These are phyloP conservation scores for Candoia aspera DNA, from an alignment of 2,113 vertebrate genomes.

Conservation along the genomic window DNA sequence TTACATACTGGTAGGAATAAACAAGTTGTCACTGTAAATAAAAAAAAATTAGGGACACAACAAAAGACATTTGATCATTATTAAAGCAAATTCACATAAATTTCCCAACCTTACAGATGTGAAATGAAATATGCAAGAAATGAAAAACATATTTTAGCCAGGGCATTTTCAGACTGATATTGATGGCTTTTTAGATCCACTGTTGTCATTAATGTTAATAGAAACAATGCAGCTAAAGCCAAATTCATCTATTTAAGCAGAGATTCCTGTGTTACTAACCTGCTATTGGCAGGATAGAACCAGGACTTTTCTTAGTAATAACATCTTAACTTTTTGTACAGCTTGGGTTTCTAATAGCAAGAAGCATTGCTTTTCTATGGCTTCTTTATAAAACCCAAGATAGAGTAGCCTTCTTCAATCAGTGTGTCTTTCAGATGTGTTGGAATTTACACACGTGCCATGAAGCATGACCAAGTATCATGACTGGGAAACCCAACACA, in stretches of 20 bases:
- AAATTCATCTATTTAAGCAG: constrained; percentile 62
- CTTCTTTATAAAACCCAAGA: neutral
- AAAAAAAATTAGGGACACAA: constrained; percentile 23
- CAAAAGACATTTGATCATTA: constrained; percentile 28
- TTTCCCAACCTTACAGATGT: constrained; percentile 29
- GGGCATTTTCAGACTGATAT: constrained; percentile 55
- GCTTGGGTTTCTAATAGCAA: constrained; percentile 2
- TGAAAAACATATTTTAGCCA: constrained; percentile 50
- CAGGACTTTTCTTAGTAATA: constrained; percentile 58
- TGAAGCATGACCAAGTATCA: neutral
- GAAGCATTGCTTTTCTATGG: neutral
- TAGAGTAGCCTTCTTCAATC: neutral
- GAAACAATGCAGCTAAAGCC: constrained; percentile 53
- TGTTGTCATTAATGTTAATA: constrained; percentile 60
- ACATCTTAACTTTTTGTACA: constrained; percentile 45
- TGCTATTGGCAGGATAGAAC: constrained; percentile 46
- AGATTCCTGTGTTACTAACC: constrained; percentile 48
- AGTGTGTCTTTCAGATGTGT: neutral
- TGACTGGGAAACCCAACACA: neutral
- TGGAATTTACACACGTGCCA: neutral
- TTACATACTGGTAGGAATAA: neutral
- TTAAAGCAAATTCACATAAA: constrained; percentile 19
- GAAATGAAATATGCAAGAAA: constrained; percentile 47
- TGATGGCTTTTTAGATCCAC: constrained; percentile 47
- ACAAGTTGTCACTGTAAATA: neutral